Base-by-base conservation (phyloP, 2,797 vertebrate species). In the Acanthurus lineatus region DNA sequence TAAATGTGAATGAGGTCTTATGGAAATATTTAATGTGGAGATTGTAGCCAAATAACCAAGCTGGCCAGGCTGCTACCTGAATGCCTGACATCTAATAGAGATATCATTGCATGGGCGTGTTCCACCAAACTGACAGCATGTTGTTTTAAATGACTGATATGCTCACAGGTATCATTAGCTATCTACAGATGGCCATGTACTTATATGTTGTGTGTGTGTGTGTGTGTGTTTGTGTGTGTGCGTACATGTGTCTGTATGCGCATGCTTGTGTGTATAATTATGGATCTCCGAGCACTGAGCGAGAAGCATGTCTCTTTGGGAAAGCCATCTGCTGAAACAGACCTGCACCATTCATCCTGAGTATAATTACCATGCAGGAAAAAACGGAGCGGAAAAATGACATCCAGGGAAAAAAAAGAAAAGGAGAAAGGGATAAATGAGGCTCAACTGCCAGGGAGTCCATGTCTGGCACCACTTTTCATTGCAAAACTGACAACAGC, bases 141-240 rank as follows among this genome's bases (percentile, higher is more conserved):
- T 89, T 83, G 82, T 93, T 92, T 90, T 85, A 86, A 89, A 84
- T 90, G 90, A 93, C 83, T 84, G 86, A 92, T 91, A 85, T 12
- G 60, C 90, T 91, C 90, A 92, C 90, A 92, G 92, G 93, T 94
- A 94, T 91, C 91, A 93, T 94, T 92, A 94, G 87, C 89, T 68
- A 86, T 83, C 90, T 92, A 88, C 93, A 94, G 92, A 93, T 94
- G 90, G 92, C 77, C 60, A 45, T 51, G 62, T 51, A 73, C 82
- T 70, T 70, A 42, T 83, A 73, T 74, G 60, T 80, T 80, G 67
- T 79, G n/a, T 54, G 62, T 16, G 22, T 79, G 17, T 53, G 62
- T 20, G 42, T 1, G 2, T 3, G 6, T 51, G 32, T 22, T 19
- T 20, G 51, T 42, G 28, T 42, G 44, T 44, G 10, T 28, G 40